A percentile compares a stretch with the other conserved stretches of the same genome.
Evolutionary conservation across 2,113 vertebrate species (phyloP).

Genomic region (Grantiella picta): DNA sequence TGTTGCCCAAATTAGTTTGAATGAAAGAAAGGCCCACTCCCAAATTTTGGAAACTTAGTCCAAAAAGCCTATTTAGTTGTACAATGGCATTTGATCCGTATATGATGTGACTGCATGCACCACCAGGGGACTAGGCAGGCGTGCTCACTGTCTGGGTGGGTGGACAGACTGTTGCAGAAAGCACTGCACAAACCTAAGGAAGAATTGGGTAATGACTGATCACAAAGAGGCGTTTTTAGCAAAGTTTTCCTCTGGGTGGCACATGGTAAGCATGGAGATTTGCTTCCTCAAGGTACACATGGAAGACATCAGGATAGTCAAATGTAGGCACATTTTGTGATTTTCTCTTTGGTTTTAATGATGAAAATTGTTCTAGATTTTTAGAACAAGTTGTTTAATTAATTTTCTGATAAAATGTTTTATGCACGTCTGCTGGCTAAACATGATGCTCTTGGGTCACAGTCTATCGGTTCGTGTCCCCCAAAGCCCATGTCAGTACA

Average conservation of each 20-base stretch:
- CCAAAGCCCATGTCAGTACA: neutral
- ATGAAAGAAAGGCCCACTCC: constrained; percentile 44
- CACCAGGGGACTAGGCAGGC: neutral
- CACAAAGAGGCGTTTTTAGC: neutral
- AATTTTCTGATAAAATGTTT: neutral
- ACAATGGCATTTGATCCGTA: constrained; percentile 32
- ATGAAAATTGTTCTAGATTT: neutral
- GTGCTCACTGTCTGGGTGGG: neutral
- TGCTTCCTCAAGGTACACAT: neutral
- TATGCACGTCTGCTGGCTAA: neutral
- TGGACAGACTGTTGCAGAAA: neutral
- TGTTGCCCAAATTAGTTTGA: constrained; percentile 62
- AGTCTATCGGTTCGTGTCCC: neutral
- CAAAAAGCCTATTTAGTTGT: constrained; percentile 48
- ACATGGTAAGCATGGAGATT: neutral
- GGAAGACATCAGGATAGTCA: neutral
- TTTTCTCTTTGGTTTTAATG: neutral
- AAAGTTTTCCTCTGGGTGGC: neutral
- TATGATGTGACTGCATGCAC: constrained; percentile 16
- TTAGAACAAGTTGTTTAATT: neutral
- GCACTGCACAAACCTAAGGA: neutral
- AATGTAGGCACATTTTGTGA: neutral
- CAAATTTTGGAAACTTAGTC: constrained; percentile 43
- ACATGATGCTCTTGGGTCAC: neutral
- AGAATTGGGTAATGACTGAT: neutral